Evolutionary conservation across 2,113 vertebrate genomes (phyloP).

Genomic region (Podarcis muralis): DNA sequence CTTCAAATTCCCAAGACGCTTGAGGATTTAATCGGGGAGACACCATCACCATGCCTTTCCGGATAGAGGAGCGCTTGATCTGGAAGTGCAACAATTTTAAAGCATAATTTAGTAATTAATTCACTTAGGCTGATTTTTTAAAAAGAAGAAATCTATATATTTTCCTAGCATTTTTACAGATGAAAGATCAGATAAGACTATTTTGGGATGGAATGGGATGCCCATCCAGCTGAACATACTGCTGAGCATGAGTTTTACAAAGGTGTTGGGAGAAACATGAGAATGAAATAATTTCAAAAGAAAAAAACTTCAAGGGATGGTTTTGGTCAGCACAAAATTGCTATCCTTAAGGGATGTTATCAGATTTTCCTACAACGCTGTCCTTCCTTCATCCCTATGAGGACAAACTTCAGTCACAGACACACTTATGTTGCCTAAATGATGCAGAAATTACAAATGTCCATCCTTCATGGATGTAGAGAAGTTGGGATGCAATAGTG

Average conservation of each 20-base stretch:
- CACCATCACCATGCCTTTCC: constrained; percentile 99
- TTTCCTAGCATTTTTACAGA: constrained; percentile 28
- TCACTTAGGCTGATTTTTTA: background rate
- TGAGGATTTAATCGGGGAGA: constrained; percentile 93
- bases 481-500: background rate
- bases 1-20: constrained; percentile 98
- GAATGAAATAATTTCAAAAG: background rate
- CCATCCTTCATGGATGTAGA: background rate
- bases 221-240: background rate
- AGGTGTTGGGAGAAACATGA: background rate
- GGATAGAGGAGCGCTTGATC: constrained; percentile 97
- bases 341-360: background rate
- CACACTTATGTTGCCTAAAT: background rate
- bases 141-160: background rate
- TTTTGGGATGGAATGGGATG: background rate
- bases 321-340: background rate
- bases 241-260: constrained; percentile 31
- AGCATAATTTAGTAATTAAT: constrained; percentile 1
- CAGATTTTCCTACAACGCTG: background rate
- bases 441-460: background rate
- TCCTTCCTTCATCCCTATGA: background rate
- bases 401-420: too few species aligned
- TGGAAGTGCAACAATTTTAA: constrained; percentile 55
- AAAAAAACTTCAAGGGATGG: constrained; percentile 7
- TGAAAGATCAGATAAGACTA: background rate